Evolutionary conservation across 2,113 vertebrate genomes (phyloP).

Genomic region (Gobiocypris rarus): DNA sequence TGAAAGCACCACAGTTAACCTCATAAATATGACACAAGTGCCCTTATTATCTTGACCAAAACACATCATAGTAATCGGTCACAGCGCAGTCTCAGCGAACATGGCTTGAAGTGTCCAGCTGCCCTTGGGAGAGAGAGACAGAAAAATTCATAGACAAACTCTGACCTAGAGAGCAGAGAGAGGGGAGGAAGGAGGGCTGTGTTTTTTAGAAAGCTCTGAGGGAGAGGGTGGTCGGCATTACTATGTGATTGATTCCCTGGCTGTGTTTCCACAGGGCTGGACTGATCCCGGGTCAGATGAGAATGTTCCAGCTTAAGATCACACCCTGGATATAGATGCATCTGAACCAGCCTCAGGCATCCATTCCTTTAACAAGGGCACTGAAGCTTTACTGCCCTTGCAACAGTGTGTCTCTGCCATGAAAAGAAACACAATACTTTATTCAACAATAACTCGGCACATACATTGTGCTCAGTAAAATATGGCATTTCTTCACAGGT

Average conservation of each 20-base stretch:
- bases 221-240: slow-evolving; percentile 59
- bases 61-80: slow-evolving; percentile 24
- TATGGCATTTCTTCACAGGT: neutral
- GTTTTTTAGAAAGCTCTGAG: slow-evolving; percentile 52
- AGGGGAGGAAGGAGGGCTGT: slow-evolving; percentile 13
- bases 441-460: neutral
- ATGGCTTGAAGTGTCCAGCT: slow-evolving; percentile 31
- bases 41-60: slow-evolving; percentile 30
- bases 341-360: slow-evolving; percentile 69
- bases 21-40: slow-evolving; percentile 27
- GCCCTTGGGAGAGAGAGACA: slow-evolving; percentile 18
- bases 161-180: slow-evolving; percentile 20
- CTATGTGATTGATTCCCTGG: slow-evolving; percentile 72
- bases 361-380: slow-evolving; percentile 70
- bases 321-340: slow-evolving; percentile 66
- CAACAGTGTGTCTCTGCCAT: slow-evolving; percentile 49
- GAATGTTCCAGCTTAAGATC: slow-evolving; percentile 67
- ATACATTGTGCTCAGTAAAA: slow-evolving; percentile 1
- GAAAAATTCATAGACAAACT: slow-evolving; percentile 29
- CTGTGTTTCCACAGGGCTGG: slow-evolving; percentile 70
- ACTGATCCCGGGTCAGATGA: slow-evolving; percentile 74
- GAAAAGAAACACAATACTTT: slow-evolving; percentile 37
- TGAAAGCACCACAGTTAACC: neutral
- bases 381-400: slow-evolving; percentile 69
- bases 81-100: neutral